A percentile compares a stretch with the other conserved stretches of the same genome.
These are phyloP conservation scores for Drosophila bunnanda DNA, from an alignment of 2,888 invertebrate species.

Conservation along the genomic window DNA sequence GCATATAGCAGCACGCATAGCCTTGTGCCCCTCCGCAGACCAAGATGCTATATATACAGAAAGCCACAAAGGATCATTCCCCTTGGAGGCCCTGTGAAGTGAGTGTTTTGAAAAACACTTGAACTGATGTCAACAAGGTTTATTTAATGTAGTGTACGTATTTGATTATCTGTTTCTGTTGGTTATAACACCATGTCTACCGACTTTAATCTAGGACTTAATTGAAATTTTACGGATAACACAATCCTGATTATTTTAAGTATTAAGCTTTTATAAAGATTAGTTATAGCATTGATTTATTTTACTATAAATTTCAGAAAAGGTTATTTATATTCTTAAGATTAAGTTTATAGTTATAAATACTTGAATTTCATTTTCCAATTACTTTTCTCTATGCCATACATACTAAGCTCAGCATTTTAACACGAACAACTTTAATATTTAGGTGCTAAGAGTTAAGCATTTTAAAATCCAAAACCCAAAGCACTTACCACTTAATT, in stretches of 20 bases:
- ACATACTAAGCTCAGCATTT: neutral
- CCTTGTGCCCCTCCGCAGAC: constrained; percentile 5
- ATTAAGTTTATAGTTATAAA: no score
- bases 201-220: neutral
- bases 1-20: constrained; percentile 17
- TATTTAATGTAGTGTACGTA: neutral
- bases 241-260: neutral
- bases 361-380: neutral
- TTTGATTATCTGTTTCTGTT: neutral
- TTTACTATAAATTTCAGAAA: no score
- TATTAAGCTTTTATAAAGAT: neutral
- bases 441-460: neutral
- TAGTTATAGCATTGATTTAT: no score
- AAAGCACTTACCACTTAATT: neutral
- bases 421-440: neutral
- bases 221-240: neutral
- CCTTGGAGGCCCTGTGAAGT: neutral
- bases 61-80: neutral
- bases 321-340: no score
- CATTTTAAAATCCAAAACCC: neutral
- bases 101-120: neutral
- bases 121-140: neutral
- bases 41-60: neutral
- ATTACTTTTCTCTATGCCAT: neutral
- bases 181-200: neutral